Conservation (phyloP, 2,888 invertebrate genomes). For the Dendrolimus pini region DNA sequence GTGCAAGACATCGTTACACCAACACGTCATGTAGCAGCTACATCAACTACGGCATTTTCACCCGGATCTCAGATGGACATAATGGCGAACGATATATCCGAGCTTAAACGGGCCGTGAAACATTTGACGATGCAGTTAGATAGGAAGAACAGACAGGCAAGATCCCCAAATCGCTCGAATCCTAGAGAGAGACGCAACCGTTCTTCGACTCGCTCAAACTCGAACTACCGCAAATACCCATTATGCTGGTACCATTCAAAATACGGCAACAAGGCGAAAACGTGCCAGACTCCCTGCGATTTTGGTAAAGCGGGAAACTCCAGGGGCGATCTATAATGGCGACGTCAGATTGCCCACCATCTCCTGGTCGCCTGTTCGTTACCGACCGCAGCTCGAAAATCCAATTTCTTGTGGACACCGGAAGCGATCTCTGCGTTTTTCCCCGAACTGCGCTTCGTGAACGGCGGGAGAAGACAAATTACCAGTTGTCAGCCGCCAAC, state of each 20-base stretch:
- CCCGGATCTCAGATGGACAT: no score
- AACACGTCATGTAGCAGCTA: no score
- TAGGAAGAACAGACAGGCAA: no score
- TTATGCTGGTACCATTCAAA: neutral
- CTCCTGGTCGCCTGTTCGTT: conserved; percentile 6
- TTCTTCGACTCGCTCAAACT: no score
- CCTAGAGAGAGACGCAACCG: no score
- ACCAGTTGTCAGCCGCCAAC: neutral
- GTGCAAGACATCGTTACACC: no score
- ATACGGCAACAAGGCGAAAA: conserved; percentile 3
- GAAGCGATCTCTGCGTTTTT: conserved; percentile 6
- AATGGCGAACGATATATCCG: no score
- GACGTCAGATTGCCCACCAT: conserved; percentile 4
- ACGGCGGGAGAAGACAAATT: conserved; percentile 1
- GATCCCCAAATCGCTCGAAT: no score
- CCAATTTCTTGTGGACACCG: conserved; percentile 3
- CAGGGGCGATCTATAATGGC: conserved; percentile 7
- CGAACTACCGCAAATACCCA: no score
- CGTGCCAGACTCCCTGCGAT: conserved; percentile 5
- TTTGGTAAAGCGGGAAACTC: conserved; percentile 5
- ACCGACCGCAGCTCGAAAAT: conserved; percentile 2
- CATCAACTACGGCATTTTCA: no score
- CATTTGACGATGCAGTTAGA: no score
- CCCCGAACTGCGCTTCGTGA: conserved; percentile 2
- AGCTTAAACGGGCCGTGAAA: no score